phyloP scores from a whole-genome alignment of 1,140 invertebrate species.

The Antheraea pernyi region DNA sequence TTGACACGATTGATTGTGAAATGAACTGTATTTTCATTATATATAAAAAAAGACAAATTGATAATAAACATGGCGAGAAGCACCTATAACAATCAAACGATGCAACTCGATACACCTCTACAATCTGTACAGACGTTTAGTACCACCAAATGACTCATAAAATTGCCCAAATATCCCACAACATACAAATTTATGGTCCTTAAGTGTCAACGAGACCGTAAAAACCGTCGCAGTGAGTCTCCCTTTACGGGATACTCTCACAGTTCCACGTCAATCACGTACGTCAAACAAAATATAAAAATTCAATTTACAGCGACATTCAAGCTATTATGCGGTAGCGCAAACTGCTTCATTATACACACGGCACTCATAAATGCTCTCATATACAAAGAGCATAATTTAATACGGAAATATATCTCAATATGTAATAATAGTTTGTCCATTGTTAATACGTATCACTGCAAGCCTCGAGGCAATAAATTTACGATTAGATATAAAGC shows the following conservation, averaged over 20 bases:
- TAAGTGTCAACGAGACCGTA: conserved; percentile 58
- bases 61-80: conserved; percentile 12
- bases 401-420: conserved; percentile 53
- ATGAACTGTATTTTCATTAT: background rate
- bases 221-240: conserved; percentile 48
- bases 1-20: background rate
- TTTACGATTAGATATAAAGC: conserved; percentile 74
- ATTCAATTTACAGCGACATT: conserved; percentile 68
- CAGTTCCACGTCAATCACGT: conserved; percentile 75
- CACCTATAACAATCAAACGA: conserved; percentile 23
- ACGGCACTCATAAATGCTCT: conserved; percentile 49
- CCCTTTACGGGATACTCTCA: conserved; percentile 29
- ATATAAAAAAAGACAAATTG: too few relatives aligned
- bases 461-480: conserved; percentile 73
- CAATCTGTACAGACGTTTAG: conserved; percentile 51
- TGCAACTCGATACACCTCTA: conserved; percentile 44
- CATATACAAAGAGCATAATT: conserved; percentile 58
- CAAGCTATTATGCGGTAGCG: conserved; percentile 58
- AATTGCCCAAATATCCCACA: conserved; percentile 72
- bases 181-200: conserved; percentile 60
- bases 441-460: conserved; percentile 71
- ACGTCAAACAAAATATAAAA: conserved; percentile 80
- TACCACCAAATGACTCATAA: conserved; percentile 72
- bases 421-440: conserved; percentile 69
- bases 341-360: conserved; percentile 75